Percentiles rank a stretch among this genome's conserved stretches.
Evolutionary conservation across 2,797 vertebrate genomes (phyloP).

Genomic region (Lophotriccus pileatus): DNA sequence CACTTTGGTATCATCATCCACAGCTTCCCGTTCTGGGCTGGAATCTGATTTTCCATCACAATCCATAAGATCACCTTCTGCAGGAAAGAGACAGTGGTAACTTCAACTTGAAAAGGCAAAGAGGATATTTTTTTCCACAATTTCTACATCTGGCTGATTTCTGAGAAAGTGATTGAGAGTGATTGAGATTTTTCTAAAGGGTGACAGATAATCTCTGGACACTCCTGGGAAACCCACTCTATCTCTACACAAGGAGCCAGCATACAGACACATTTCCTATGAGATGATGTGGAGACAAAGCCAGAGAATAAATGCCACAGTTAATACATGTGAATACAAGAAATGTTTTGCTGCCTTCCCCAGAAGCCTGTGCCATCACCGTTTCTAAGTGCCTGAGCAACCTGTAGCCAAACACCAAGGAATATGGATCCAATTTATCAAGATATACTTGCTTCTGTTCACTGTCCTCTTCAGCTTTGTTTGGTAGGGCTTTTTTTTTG

Average conservation of each 20-base stretch:
- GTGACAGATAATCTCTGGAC: not conserved
- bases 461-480: not conserved
- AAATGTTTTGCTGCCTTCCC: not conserved
- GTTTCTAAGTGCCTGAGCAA: not conserved
- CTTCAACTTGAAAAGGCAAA: not conserved
- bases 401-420: not conserved
- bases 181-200: not conserved
- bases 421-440: not conserved
- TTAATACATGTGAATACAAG: not conserved
- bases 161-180: not conserved
- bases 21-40: slow-evolving; percentile 92
- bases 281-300: not conserved
- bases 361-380: not conserved
- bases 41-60: slow-evolving; percentile 97
- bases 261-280: not conserved
- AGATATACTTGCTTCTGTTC: not conserved
- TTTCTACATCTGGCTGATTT: not conserved
- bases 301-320: not conserved
- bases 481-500: not conserved
- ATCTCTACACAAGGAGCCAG: not conserved
- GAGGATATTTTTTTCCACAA: not conserved
- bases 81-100: slow-evolving; percentile 44
- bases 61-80: slow-evolving; percentile 93
- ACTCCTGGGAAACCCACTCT: not conserved
- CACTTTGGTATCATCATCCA: slow-evolving; percentile 91